Percentiles rank a stretch among this genome's conserved stretches.
Evolutionary conservation across 2,113 vertebrate species (phyloP).

Genomic region (Oreochromis spilurus): DNA sequence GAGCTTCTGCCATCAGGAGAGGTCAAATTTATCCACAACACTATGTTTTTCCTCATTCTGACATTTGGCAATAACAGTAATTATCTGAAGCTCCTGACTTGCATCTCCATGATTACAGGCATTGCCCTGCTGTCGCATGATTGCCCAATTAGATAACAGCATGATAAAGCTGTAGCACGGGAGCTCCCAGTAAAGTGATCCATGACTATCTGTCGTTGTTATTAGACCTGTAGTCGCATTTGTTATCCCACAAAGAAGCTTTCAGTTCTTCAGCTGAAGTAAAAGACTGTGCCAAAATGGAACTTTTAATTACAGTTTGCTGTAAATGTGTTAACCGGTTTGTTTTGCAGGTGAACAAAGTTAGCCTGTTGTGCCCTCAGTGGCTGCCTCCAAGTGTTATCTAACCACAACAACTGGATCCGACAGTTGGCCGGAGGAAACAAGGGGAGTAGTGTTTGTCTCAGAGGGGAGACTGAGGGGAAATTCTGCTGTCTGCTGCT

Average conservation of each 20-base stretch:
- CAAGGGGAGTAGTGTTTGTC: slow-evolving; percentile 52
- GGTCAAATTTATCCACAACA: background rate
- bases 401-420: slow-evolving; percentile 53
- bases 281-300: background rate
- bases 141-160: background rate
- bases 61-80: background rate
- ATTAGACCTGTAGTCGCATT: background rate
- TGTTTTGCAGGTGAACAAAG: slow-evolving; percentile 48
- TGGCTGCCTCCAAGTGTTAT: slow-evolving; percentile 36
- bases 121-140: background rate
- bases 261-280: background rate
- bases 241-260: background rate
- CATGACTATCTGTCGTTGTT: background rate
- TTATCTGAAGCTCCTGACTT: background rate
- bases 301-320: background rate
- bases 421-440: slow-evolving; percentile 12
- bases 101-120: background rate
- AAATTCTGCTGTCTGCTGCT: slow-evolving; percentile 24
- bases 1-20: background rate
- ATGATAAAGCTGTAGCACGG: background rate
- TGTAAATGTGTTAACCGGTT: background rate
- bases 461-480: slow-evolving; percentile 7
- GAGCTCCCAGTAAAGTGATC: background rate
- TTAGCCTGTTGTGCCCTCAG: slow-evolving; percentile 11
- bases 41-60: background rate